A percentile compares a stretch with the other conserved stretches of the same genome.
phyloP scores from a whole-genome alignment of 2,888 invertebrate genomes.

The Nasonia oneida region DNA sequence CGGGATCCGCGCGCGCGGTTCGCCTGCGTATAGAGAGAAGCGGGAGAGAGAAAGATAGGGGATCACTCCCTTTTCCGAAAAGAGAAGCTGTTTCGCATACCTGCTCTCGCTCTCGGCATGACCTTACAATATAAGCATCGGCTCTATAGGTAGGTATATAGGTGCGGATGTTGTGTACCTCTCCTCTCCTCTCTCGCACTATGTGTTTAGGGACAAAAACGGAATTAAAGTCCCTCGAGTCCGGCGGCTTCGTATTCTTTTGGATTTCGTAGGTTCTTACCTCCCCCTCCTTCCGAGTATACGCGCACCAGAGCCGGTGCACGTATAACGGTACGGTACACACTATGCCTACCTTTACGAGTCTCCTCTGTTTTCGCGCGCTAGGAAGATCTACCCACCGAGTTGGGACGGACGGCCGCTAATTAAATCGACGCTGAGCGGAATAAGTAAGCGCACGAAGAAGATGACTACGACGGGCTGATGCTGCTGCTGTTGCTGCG shows the following conservation, averaged over 20 bases:
- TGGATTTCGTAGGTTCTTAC: not conserved
- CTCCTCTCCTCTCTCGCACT: not conserved
- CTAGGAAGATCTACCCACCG: not conserved
- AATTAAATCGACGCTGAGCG: conserved; percentile 24
- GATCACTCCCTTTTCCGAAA: conserved; percentile 52
- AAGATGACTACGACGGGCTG: not conserved
- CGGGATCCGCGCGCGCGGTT: conserved; percentile 13
- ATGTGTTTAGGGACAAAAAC: conserved; percentile 36
- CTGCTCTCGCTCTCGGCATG: not conserved
- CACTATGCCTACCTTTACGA: not conserved
- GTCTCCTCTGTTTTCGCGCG: not conserved
- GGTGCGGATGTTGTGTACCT: not conserved
- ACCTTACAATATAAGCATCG: conserved; percentile 15
- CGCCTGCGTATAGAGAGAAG: not conserved
- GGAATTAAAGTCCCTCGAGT: conserved; percentile 36
- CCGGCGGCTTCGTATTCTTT: not conserved
- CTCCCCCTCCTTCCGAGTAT: not conserved
- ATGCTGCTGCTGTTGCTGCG: conserved; percentile 6
- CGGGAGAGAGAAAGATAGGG: conserved; percentile 25
- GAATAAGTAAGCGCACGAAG: not conserved
- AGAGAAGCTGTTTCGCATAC: conserved; percentile 24
- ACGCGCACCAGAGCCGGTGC: not conserved
- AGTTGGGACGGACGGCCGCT: conserved; percentile 1
- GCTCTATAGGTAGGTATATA: not conserved
- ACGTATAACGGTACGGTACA: not conserved